Base-by-base conservation (phyloP, 2,888 invertebrate genomes). In the Mimachlamys varia region DNA sequence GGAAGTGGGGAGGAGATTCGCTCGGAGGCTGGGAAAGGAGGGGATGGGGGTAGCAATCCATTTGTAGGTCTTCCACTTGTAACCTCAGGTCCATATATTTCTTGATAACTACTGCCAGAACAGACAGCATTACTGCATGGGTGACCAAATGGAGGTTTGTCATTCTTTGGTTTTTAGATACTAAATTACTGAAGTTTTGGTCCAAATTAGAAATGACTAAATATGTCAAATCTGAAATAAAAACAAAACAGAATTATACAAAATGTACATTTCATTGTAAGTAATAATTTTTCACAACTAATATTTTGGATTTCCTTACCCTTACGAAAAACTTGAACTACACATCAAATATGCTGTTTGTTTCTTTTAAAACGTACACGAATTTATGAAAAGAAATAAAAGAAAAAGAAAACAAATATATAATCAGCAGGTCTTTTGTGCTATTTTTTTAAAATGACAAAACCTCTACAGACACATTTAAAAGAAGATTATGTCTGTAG, bases 61-160 rank as follows among this genome's bases (percentile, higher is more conserved):
- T 53, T 27, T 90, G 13, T 55, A 88, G 50, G 87, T 89, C 89
- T 7, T 90, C 89, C 53, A 90, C 19, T n/a, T 89, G 87, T 76
- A 13, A 89, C 12, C 87, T 27, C 49, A 90, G 55, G 37, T 90
- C 58, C 7, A 90, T 10, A 38, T 90, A 90, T 58, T 90, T 90
- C 87, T 90, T 90, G 12, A 90, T 17, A 4, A 90, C 44, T n/a
- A 88, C 62, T 58, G 90, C 90, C 55, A 90, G 17, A 0, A 90
- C 44, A 44, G 90, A 88, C 88, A 88, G 62, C 90, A 90, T 90
- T 3, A 90, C 90, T 58, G 88, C 90, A 88, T 90, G 90, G 58
- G 90, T 90, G 27, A 90, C 62, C 58, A 88, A 88, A 49, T 90
- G 90, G 17, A 90, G 88, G 50, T 62, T 88, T 88, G 87, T 90